These are phyloP conservation scores for Sipha flava DNA, from an alignment of 1,140 invertebrate species.

Conservation along the genomic window DNA sequence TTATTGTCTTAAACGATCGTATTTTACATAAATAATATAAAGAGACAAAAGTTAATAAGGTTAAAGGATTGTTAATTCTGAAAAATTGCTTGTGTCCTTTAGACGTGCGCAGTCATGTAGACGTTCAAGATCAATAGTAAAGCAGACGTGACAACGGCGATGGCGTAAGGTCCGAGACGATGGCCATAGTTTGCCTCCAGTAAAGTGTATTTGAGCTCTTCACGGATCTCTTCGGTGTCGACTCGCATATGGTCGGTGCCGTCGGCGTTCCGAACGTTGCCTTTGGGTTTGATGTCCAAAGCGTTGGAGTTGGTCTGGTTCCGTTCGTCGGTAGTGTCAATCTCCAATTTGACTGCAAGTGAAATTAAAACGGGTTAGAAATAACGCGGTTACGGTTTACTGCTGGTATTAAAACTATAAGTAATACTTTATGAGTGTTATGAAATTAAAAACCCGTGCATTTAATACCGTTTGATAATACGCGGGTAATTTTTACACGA, in stretches of 20 bases:
- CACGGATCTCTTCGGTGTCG: conserved; percentile 36
- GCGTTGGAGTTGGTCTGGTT: background rate
- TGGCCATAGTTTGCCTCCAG: background rate
- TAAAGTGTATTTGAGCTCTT: conserved; percentile 36
- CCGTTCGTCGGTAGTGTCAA: background rate
- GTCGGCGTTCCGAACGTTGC: conserved; percentile 8
- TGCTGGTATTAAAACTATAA: too few relatives aligned
- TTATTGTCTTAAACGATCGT: too few relatives aligned
- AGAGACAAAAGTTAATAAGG: conserved; percentile 4
- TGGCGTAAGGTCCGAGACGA: background rate
- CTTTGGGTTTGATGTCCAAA: background rate
- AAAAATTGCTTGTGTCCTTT: background rate
- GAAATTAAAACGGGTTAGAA: too few relatives aligned
- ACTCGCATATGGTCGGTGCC: conserved; percentile 33
- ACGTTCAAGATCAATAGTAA: background rate
- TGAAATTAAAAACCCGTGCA: too few relatives aligned
- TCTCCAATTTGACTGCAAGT: conserved; percentile 1
- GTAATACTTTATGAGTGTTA: too few relatives aligned
- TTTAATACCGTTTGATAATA: too few relatives aligned
- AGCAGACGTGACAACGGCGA: background rate
- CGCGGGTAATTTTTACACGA: too few relatives aligned
- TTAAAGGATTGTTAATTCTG: background rate
- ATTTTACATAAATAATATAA: too few relatives aligned
- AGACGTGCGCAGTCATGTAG: background rate
- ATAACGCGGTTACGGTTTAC: too few relatives aligned